Base-by-base conservation (phyloP, 1,140 invertebrate species). In the Chrysomallon squamiferum region DNA sequence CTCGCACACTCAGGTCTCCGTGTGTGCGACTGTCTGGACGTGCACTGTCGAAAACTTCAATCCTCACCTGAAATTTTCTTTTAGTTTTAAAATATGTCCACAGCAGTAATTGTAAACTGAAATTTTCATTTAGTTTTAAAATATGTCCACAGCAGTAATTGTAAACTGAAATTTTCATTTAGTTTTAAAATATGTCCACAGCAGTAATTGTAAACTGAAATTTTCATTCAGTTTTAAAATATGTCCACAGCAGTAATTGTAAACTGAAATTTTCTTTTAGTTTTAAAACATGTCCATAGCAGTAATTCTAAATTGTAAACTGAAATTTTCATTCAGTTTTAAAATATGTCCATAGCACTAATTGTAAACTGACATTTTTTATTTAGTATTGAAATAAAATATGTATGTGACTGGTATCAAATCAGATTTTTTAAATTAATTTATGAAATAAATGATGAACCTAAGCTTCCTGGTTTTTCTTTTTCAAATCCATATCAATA, bases 311-410 rank as follows among this genome's bases (percentile, higher is more conserved):
- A 13, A 78, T 63, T 41, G 2, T 6, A 45, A 72, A 66, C 41
- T 54, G 59, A 13, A 20, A 22, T 22, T 63, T 33, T 25, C 29
- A 7, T 45, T 62, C n/a, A n/a, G n/a, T n/a, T n/a, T n/a, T n/a
- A n/a, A n/a, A n/a, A n/a, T n/a, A n/a, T n/a, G n/a, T n/a, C n/a
- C n/a, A n/a, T n/a, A n/a, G n/a, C n/a, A 54, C 66, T 38, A 13
- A 78, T 60, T 35, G 67, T 33, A 3, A 76, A 41, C 77, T 79
- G 63, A 22, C n/a, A 70, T 56, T n/a, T n/a, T n/a, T n/a, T 38
- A 7, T 38, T 38, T 38, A 7, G 35, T 38, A 6, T 38, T 4
- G 6, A 20, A 6, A 33, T 65, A 18, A n/a, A n/a, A n/a, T n/a
- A n/a, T n/a, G n/a, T n/a, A n/a, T n/a, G n/a, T n/a, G n/a, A n/a